Conservation (phyloP, 2,113 vertebrate genomes). For the Austrofundulus limnaeus region DNA sequence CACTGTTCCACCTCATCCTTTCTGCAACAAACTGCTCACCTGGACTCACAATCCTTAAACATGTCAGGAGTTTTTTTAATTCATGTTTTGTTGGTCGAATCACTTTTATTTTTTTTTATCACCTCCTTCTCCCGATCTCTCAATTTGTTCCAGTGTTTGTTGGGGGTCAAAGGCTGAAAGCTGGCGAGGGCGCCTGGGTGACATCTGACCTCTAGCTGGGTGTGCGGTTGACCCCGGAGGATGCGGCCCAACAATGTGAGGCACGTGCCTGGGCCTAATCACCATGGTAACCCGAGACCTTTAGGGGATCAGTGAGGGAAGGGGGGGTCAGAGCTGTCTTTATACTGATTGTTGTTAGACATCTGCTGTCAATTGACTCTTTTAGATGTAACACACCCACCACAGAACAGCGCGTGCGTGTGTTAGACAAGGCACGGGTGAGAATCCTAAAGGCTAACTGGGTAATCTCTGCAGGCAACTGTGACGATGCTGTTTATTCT, state of each 20-base stretch:
- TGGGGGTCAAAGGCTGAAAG: conserved; percentile 80
- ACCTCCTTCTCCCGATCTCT: conserved; percentile 56
- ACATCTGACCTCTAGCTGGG: conserved; percentile 74
- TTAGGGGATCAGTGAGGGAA: conserved; percentile 65
- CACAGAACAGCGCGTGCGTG: conserved; percentile 18
- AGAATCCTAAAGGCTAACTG: conserved; percentile 81
- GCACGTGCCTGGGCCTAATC: conserved; percentile 88
- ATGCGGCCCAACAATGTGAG: conserved; percentile 86
- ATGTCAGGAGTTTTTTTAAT: not conserved
- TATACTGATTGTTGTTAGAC: conserved; percentile 68
- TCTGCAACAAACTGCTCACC: conserved; percentile 5
- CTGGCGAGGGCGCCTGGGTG: conserved; percentile 72
- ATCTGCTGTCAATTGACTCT: conserved; percentile 66
- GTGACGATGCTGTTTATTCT: conserved; percentile 85
- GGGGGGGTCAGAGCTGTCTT: conserved; percentile 54
- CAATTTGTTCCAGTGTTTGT: conserved; percentile 88
- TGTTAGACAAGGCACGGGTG: not conserved
- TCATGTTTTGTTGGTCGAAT: conserved; percentile 11
- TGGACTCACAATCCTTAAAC: conserved; percentile 1
- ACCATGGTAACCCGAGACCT: conserved; percentile 86
- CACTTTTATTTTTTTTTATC: conserved; percentile 1
- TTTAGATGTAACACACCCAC: conserved; percentile 30
- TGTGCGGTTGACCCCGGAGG: conserved; percentile 84
- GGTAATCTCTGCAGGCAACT: conserved; percentile 98
- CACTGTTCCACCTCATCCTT: conserved; percentile 6